Base-by-base conservation (phyloP, 2,797 vertebrate genomes). In the Clarias platycephalus region DNA sequence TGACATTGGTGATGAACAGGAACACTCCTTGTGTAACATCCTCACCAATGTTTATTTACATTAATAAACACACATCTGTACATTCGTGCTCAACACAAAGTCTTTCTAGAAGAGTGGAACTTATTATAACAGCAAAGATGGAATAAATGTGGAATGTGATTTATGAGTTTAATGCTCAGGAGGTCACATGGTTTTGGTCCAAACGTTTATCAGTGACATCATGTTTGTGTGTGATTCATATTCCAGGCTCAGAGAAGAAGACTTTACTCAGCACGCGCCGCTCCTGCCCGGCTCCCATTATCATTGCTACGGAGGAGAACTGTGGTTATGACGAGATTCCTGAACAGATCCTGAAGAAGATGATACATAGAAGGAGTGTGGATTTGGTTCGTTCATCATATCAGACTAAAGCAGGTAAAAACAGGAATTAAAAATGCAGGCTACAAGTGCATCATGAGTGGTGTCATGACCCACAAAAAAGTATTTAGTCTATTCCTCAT, bases 201-300 rank as follows among this genome's bases (percentile, higher is more conserved):
- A 53, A 53, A 53, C 12, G 12, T 53, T 53, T 53, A 53, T 53
- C 12, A 53, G 34, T 67, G 28, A n/a, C 22, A 12, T 67, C 64
- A 20, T 68, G 49, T 75, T 60, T 79, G n/a, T 18, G 64, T 64
- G 18, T 64, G 44, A 55, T 22, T 1, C 84, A 63, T 82, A 5
- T 83, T 90, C 57, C 87, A 95, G 95, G 94, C n/a, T 95, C 95
- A 34, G 0, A 83, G 85, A 94, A 88, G 88, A 90, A 40, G 20
- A 0, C 0, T 0, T 0, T 12, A 0, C 0, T 90, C 0, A 0
- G 0, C 44, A 91, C 22, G 0, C 83, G 22, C n/a, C 92, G 49
- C 60, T 95, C 94, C 20, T 95, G 94, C 79, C 86, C 91, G 83
- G 83, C 16, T 44, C 82, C 84, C 16, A 22, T 5, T 60, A 44